These are phyloP conservation scores for Pogonomyrmex barbatus DNA, from an alignment of 1,140 invertebrate species.

Conservation along the genomic window DNA sequence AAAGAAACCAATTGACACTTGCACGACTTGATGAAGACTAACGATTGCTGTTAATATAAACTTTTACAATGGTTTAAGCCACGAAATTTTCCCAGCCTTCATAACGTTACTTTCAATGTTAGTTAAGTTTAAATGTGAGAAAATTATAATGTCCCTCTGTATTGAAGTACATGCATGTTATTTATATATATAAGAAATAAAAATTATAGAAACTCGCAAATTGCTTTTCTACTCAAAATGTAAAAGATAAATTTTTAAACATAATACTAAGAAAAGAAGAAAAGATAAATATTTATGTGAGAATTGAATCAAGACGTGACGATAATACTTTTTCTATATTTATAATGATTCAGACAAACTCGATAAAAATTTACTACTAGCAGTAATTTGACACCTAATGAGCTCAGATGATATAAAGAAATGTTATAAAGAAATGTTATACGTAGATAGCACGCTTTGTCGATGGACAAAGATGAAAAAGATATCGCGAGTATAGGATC, in stretches of 20 bases:
- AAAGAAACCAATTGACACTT: constrained; percentile 37
- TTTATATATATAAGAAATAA: not conserved
- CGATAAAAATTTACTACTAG: constrained; percentile 5
- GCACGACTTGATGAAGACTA: constrained; percentile 52
- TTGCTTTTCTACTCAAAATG: not conserved
- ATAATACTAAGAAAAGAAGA: not conserved
- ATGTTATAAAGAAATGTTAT: not conserved
- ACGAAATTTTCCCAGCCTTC: not conserved
- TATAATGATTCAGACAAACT: constrained; percentile 24
- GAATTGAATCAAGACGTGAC: constrained; percentile 23
- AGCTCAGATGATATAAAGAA: constrained; percentile 7
- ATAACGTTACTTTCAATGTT: not conserved
- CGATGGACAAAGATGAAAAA: constrained; percentile 7
- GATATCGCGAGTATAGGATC: constrained; percentile 1
- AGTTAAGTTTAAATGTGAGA: constrained; percentile 6
- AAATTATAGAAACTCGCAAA: not conserved
- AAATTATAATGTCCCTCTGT: not conserved
- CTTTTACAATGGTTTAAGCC: constrained; percentile 2
- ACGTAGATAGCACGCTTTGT: constrained; percentile 24
- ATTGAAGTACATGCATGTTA: not conserved
- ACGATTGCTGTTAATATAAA: constrained; percentile 20
- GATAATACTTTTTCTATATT: not conserved
- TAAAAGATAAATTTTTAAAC: not conserved
- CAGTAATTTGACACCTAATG: constrained; percentile 41
- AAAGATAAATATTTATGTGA: not conserved